Base-by-base conservation (phyloP, 2,888 invertebrate species). In the Macrosoma leucophasiata region DNA sequence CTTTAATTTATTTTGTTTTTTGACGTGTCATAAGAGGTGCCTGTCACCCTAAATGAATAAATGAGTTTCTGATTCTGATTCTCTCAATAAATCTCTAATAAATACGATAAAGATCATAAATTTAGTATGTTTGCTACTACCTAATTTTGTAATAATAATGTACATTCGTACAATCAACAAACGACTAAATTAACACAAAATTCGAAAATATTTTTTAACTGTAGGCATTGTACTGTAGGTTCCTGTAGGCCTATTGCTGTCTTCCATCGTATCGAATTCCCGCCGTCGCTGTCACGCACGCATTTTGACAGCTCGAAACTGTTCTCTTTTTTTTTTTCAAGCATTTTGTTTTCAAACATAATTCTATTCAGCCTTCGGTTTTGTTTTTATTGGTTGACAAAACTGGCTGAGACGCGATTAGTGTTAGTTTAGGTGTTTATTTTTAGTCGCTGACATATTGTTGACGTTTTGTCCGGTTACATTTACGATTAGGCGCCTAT, bases 261-360 rank as follows among this genome's bases (percentile, higher is more conserved):
- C 60, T 55, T 52, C 52, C n/a, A n/a, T 35, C 54, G 58, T 62
- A 55, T 65, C 67, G 49, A 48, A 52, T 65, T 62, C 58, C 69
- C 67, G 75, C 73, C 72, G 77, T 72, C 74, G 69, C 69, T 70
- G 75, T 72, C 77, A 72, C 44, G 39, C 39, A 35, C 44, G 39
- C 39, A 35, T 46, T 62, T 57, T 74, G 76, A 77, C 77, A 74
- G 73, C 66, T 62, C 56, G 54, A 55, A 67, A 62, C 65, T 50
- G 56, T 60, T 56, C 52, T 56, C 61, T 60, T 51, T 46, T 50
- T n/a, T n/a, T n/a, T n/a, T n/a, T n/a, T n/a, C n/a, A n/a, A n/a
- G n/a, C n/a, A 48, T 60, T 61, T 61, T 58, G 56, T 63, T 60
- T 54, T 58, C 47, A 55, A 55, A 62, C 66, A 61, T 44, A 41